A percentile compares a stretch with the other conserved stretches of the same genome.
These are phyloP conservation scores for Lasioglossum calceatum DNA, from an alignment of 2,888 invertebrate genomes.

Conservation along the genomic window DNA sequence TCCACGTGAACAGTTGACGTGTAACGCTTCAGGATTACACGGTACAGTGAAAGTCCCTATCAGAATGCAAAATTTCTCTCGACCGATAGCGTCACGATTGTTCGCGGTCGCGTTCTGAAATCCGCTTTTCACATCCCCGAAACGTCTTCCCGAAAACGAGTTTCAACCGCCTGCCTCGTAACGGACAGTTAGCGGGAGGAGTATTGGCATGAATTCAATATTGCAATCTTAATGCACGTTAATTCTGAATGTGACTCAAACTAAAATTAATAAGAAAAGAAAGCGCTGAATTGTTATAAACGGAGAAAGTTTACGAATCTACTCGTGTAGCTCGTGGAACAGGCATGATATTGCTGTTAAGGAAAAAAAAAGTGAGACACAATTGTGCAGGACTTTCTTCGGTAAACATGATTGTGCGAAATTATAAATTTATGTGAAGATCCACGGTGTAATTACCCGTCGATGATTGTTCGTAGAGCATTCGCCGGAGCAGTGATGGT, in stretches of 20 bases:
- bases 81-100: conserved; percentile 31
- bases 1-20: conserved; percentile 7
- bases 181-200: neutral
- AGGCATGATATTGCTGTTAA: neutral
- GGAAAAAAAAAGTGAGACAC: neutral
- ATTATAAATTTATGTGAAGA: neutral
- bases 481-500: conserved; percentile 37
- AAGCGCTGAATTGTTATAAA: neutral
- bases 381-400: neutral
- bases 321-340: neutral
- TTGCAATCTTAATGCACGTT: neutral
- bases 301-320: neutral
- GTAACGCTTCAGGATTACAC: conserved; percentile 10
- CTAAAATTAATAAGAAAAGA: neutral
- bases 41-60: conserved; percentile 57
- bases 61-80: conserved; percentile 49
- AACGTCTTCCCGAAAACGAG: neutral
- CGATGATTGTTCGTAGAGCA: neutral
- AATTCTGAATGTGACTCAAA: neutral
- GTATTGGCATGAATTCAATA: too few relatives aligned
- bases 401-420: neutral
- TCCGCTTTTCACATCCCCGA: conserved; percentile 22
- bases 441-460: neutral
- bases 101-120: conserved; percentile 30
- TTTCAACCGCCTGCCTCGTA: too few relatives aligned